Evolutionary conservation across 2,113 vertebrate genomes (phyloP).

Genomic region (Cololabis saira): DNA sequence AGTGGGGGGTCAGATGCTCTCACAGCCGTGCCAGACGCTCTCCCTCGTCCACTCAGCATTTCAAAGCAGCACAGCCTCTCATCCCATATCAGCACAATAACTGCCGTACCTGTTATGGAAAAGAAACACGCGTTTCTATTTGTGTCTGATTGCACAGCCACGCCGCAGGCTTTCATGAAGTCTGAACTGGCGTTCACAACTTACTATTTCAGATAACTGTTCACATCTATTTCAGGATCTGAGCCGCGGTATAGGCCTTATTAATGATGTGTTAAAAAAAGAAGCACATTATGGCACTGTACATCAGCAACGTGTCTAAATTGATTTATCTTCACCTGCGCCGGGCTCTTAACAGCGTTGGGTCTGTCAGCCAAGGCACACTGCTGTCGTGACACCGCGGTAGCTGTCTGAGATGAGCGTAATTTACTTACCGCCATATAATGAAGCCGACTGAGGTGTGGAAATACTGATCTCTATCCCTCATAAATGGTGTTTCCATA

Average conservation of each 20-base stretch:
- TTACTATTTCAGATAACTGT: slow-evolving; percentile 27
- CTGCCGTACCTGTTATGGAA: slow-evolving; percentile 12
- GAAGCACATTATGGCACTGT: not conserved
- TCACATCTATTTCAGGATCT: slow-evolving; percentile 56
- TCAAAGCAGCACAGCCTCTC: slow-evolving; percentile 52
- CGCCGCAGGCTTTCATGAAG: slow-evolving; percentile 33
- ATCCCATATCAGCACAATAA: slow-evolving; percentile 51
- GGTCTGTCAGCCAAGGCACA: not conserved
- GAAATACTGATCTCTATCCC: no score
- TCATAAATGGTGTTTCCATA: no score
- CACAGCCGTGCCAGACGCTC: slow-evolving; percentile 33
- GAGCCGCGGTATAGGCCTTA: slow-evolving; percentile 1
- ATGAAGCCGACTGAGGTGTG: not conserved
- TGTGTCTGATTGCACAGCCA: slow-evolving; percentile 26
- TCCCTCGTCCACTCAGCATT: slow-evolving; percentile 49
- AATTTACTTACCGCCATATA: not conserved
- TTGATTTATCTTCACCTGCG: not conserved
- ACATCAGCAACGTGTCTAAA: not conserved
- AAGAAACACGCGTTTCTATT: slow-evolving; percentile 30
- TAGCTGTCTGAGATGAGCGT: slow-evolving; percentile 12
- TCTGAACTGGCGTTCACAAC: slow-evolving; percentile 35
- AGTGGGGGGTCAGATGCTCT: slow-evolving; percentile 38
- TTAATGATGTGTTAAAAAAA: slow-evolving; percentile 13
- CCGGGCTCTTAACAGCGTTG: not conserved
- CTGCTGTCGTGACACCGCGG: not conserved